Evolutionary conservation across 2,888 invertebrate species (phyloP), one percentile per base, ranked within the genome.

Genomic region (Clistopyga incitator): DNA sequence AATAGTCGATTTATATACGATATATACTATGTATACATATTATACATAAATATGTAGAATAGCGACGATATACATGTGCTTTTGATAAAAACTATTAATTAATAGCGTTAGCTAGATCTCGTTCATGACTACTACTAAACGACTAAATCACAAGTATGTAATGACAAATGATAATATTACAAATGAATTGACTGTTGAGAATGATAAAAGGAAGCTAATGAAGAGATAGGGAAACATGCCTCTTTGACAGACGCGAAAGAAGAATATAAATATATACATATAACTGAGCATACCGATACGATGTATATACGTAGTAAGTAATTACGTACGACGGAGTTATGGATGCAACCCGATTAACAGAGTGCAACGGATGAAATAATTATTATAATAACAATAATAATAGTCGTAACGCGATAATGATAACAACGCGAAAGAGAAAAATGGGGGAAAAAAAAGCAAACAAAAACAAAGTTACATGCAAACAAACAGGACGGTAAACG

Each of bases 51-150:
- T 90, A 89, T 82, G 88, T 92, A 91, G 90, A 90, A 84, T 91
- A 90, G 90, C 88, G 89, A 91, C 88, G 87, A 88, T 91, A 92
- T 92, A 91, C 91, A 91, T 91, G 92, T 92, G 91, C 92, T 92
- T 92, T 92, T 92, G 91, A 92, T 92, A 92, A 92, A 90, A 87
- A 91, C 88, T 91, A 91, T 91, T 91, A 90, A 89, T 89, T 87
- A 86, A 88, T 90, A 91, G 90, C 84, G 84, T 90, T 84, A 90
- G 88, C 86, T 88, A 88, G 87, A 86, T 88, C 88, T 87, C 88
- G 83, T 88, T 87, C 87, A 89, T 86, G 65, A 78, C 78, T 88
- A 78, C 78, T 88, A 85, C 82, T 86, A 85, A 84, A 82, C 81
- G 68, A 81, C 81, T 83, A 75, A 81, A 54, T 50, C 65, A 81